Percentiles rank a stretch among this genome's conserved stretches.
phyloP scores from a whole-genome alignment of 2,888 invertebrate genomes.

The Holacanthella duospinosa region DNA sequence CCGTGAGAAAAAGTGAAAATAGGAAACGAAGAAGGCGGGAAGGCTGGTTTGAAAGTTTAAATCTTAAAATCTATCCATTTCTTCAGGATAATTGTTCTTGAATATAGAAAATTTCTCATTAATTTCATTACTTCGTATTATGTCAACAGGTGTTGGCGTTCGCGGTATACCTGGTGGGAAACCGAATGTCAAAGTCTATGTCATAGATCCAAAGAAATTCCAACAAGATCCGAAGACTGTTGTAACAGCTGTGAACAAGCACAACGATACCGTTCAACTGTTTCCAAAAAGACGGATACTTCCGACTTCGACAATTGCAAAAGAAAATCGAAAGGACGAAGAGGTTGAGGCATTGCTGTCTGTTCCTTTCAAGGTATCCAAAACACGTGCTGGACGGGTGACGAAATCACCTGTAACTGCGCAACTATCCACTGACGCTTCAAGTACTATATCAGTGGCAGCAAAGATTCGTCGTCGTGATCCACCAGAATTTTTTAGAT shows the following conservation, averaged over 20 bases:
- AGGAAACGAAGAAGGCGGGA: too few relatives aligned
- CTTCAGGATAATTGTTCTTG: too few relatives aligned
- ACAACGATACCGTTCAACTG: background rate
- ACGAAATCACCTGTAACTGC: conserved; percentile 6
- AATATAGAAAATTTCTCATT: too few relatives aligned
- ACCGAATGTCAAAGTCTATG: conserved; percentile 16
- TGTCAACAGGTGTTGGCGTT: background rate
- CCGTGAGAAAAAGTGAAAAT: too few relatives aligned
- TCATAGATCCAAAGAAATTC: conserved; percentile 30
- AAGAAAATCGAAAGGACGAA: conserved; percentile 10
- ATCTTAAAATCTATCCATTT: too few relatives aligned
- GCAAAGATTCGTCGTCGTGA: conserved; percentile 19
- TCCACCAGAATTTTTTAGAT: conserved; percentile 43
- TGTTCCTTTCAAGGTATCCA: conserved; percentile 24
- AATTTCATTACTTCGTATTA: too few relatives aligned
- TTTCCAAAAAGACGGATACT: background rate
- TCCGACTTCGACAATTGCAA: background rate
- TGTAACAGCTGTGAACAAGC: background rate
- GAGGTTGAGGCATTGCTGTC: conserved; percentile 20
- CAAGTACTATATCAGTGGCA: background rate
- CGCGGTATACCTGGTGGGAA: background rate
- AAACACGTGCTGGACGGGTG: conserved; percentile 29
- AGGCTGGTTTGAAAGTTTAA: too few relatives aligned
- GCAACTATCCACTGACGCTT: background rate
- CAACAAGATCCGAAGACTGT: background rate